A percentile compares a stretch with the other conserved stretches of the same genome.
phyloP scores from a whole-genome alignment of 2,113 vertebrate genomes.

The Sus scrofa region T2T-Sscrofa CM000819.6:52297001-52297500 shows the following conservation, averaged over 20 bases:
- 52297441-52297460: not conserved
- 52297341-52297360: no score
- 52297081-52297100: not conserved
- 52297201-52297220: no score
- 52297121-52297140: not conserved
- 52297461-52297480: conserved; percentile 46
- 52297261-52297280: no score
- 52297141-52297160: conserved; percentile 38
- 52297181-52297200: conserved; percentile 10
- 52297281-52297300: no score
- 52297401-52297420: no score
- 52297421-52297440: no score
- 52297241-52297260: no score
- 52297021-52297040: not conserved
- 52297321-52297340: no score
- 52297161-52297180: not conserved
- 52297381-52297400: no score
- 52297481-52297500: conserved; percentile 37
- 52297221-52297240: no score
- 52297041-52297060: not conserved
- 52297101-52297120: conserved; percentile 8
- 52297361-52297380: no score
- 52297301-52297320: no score
- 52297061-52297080: not conserved
- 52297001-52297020: conserved; percentile 14